These are phyloP conservation scores for Scolanthus callimorphus DNA, from an alignment of 92 coral and sea anemone genomes.

Conservation along the genomic window DNA sequence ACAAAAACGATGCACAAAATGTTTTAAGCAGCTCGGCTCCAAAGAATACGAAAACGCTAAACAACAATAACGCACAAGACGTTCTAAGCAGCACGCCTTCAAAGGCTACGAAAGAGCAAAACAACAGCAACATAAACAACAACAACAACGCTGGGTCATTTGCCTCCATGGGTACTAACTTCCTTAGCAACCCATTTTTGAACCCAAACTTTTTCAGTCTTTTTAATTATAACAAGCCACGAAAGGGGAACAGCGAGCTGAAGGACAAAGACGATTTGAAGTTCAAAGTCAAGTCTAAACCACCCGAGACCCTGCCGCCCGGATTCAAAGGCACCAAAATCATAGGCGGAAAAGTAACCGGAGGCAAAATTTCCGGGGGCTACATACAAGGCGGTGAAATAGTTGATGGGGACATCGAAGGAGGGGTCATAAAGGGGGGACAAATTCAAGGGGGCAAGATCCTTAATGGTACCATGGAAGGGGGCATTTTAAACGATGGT, in stretches of 20 bases:
- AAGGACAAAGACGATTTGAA: constrained; percentile 1
- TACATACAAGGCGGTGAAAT: constrained; percentile 84
- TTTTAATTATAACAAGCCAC: constrained; percentile 13
- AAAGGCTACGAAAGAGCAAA: background rate
- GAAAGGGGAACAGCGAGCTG: background rate
- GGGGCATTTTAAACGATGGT: constrained; percentile 80
- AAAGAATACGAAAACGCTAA: background rate
- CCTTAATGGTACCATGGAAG: constrained; percentile 86
- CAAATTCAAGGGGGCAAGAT: constrained; percentile 85
- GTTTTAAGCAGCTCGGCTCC: background rate
- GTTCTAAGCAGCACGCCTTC: background rate
- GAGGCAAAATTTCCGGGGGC: constrained; percentile 94
- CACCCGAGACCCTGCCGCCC: background rate
- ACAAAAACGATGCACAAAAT: too few relatives aligned
- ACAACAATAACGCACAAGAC: background rate
- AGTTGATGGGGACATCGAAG: constrained; percentile 74
- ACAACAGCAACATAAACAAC: background rate
- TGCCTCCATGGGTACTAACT: constrained; percentile 6
- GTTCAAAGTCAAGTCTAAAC: background rate
- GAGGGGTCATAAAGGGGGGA: constrained; percentile 90
- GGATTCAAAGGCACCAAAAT: constrained; percentile 58
- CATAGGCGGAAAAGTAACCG: constrained; percentile 86
- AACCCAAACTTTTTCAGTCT: constrained; percentile 21
- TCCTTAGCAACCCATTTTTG: constrained; percentile 27
- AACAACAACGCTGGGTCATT: background rate